Evolutionary conservation across 2,797 vertebrate species (phyloP).

Genomic region (Graptemys geographica): DNA sequence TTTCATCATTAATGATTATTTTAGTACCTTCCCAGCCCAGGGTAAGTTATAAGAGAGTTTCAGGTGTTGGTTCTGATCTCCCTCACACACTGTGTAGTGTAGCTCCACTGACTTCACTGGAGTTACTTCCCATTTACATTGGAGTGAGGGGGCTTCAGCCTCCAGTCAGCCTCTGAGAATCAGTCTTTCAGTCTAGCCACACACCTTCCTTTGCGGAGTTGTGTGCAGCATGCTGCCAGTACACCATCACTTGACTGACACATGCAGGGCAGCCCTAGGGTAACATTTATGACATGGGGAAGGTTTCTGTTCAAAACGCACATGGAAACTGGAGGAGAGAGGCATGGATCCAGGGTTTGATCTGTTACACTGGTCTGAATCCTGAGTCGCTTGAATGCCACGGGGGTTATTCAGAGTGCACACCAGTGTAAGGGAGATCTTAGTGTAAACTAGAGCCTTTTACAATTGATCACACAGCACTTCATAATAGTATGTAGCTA

Average conservation of each 20-base stretch:
- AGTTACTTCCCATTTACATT: not conserved
- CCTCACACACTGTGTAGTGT: too few species aligned
- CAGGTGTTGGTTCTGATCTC: not conserved
- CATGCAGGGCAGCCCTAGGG: not conserved
- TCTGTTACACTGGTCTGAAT: not conserved
- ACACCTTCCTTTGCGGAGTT: not conserved
- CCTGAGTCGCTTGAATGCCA: not conserved
- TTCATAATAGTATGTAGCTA: not conserved
- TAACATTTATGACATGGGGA: not conserved
- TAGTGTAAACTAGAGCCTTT: not conserved
- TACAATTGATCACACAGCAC: not conserved
- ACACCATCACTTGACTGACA: not conserved
- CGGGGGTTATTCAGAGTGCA: not conserved
- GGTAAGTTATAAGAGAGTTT: not conserved
- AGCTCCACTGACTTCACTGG: not conserved
- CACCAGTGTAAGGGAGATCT: fast-evolving
- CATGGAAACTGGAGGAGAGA: not conserved
- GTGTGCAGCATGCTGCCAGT: not conserved
- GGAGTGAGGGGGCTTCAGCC: not conserved
- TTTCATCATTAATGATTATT: not conserved
- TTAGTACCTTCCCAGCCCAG: not conserved
- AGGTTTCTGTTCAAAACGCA: not conserved
- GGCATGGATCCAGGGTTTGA: not conserved
- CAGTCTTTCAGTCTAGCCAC: not conserved
- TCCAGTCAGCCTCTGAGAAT: not conserved